Evolutionary conservation across 2,113 vertebrate species (phyloP).

Genomic region (Noturus placidus): DNA sequence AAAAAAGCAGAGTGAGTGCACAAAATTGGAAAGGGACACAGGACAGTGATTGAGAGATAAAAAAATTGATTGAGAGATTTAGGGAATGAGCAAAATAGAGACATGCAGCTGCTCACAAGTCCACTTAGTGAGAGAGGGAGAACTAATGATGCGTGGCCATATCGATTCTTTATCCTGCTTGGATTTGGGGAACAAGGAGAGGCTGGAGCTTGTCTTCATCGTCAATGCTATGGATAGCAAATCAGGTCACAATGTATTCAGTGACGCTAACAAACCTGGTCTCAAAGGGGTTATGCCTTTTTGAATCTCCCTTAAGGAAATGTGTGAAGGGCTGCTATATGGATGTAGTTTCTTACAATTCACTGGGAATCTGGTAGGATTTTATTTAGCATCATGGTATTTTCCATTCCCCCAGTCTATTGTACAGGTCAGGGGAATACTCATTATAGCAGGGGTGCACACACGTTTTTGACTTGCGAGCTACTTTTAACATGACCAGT

Average conservation of each 20-base stretch:
- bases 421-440: not conserved
- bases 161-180: slow-evolving; percentile 35
- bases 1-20: not conserved
- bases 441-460: not conserved
- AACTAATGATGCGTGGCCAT: slow-evolving; percentile 24
- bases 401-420: not conserved
- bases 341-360: not conserved
- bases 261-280: slow-evolving; percentile 56
- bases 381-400: not conserved
- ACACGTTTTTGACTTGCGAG: too few species aligned
- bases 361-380: not conserved
- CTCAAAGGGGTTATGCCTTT: slow-evolving; percentile 63
- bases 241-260: slow-evolving; percentile 15
- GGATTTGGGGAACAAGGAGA: slow-evolving; percentile 31
- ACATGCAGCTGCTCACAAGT: slow-evolving; percentile 59
- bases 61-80: slow-evolving; percentile 37
- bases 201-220: slow-evolving; percentile 30
- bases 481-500: too few species aligned
- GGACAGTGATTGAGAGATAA: not conserved
- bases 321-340: slow-evolving; percentile 21
- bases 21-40: not conserved
- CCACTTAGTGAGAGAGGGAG: not conserved
- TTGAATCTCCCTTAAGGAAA: slow-evolving; percentile 11
- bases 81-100: slow-evolving; percentile 50
- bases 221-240: slow-evolving; percentile 26